A percentile compares a stretch with the other conserved stretches of the same genome.
Evolutionary conservation across 1,140 invertebrate species (phyloP).

Genomic region (Bombyx mandarina): DNA sequence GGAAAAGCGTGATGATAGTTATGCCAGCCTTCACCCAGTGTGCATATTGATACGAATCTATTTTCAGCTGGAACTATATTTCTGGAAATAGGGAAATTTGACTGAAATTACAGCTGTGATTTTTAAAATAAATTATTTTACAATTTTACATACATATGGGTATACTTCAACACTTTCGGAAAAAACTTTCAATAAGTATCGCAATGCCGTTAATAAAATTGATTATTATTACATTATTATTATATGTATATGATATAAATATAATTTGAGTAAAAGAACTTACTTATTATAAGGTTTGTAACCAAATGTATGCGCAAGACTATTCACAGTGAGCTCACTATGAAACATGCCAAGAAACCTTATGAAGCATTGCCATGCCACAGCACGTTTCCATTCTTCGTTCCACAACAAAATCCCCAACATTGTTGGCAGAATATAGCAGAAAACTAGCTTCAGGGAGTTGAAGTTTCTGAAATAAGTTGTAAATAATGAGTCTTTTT

Average conservation of each 20-base stretch:
- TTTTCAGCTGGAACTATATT: conserved; percentile 74
- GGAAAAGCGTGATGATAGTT: conserved; percentile 96
- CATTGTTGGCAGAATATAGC: conserved; percentile 83
- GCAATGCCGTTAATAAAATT: not conserved
- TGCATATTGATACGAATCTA: conserved; percentile 67
- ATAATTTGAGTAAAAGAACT: conserved; percentile 12
- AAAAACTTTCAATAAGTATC: not conserved
- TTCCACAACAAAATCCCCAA: conserved; percentile 83
- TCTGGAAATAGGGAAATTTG: conserved; percentile 34
- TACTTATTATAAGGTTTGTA: conserved; percentile 62
- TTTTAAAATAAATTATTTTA: not conserved
- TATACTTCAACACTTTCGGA: not conserved
- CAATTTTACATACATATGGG: not conserved
- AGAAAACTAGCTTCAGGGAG: conserved; percentile 77
- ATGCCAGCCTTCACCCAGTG: conserved; percentile 81
- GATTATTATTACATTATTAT: not conserved
- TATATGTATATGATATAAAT: not conserved
- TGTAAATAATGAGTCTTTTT: not conserved
- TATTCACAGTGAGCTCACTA: conserved; percentile 58
- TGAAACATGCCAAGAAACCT: conserved; percentile 53
- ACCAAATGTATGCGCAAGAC: conserved; percentile 53
- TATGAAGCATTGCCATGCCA: conserved; percentile 61
- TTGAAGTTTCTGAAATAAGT: conserved; percentile 76
- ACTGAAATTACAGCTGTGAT: not conserved
- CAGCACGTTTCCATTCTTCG: conserved; percentile 73